A percentile compares a stretch with the other conserved stretches of the same genome.
These are phyloP conservation scores for Talpa occidentalis DNA, from an alignment of 2,113 vertebrate species.

Conservation along the genomic window DNA sequence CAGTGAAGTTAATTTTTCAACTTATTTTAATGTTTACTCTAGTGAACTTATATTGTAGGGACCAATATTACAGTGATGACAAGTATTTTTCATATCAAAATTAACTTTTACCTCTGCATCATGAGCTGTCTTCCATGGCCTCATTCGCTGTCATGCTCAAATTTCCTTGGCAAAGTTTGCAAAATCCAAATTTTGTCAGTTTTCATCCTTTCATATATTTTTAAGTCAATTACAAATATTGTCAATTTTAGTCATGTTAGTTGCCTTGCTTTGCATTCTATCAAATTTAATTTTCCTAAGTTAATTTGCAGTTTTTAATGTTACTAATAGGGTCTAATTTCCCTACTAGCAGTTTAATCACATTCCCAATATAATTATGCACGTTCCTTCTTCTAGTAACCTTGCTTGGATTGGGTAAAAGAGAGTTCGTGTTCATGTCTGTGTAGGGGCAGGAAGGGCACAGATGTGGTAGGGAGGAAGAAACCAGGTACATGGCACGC, in stretches of 20 bases:
- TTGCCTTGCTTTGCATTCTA: not conserved
- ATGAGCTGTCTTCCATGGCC: not conserved
- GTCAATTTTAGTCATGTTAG: not conserved
- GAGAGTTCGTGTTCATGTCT: not conserved
- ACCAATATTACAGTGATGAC: not conserved
- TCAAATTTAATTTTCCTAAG: slow-evolving; percentile 44
- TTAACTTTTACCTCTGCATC: not conserved
- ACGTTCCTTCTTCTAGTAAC: not conserved
- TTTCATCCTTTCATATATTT: not conserved
- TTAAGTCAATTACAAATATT: not conserved
- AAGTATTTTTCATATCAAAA: slow-evolving; percentile 10
- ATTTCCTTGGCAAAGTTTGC: not conserved
- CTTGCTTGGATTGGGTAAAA: slow-evolving; percentile 12
- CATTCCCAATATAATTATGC: not conserved
- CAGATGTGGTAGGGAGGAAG: too few species aligned
- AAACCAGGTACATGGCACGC: too few species aligned
- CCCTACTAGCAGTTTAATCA: not conserved
- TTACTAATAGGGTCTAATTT: slow-evolving; percentile 12
- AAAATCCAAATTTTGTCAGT: slow-evolving; percentile 44
- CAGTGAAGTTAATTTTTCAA: not conserved
- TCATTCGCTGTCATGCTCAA: not conserved
- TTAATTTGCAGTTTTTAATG: slow-evolving; percentile 5
- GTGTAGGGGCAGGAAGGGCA: too few species aligned
- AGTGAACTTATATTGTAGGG: not conserved
- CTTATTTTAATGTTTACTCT: not conserved